Conservation (phyloP, 2,888 invertebrate genomes). For the Drosophila subquinaria region DNA sequence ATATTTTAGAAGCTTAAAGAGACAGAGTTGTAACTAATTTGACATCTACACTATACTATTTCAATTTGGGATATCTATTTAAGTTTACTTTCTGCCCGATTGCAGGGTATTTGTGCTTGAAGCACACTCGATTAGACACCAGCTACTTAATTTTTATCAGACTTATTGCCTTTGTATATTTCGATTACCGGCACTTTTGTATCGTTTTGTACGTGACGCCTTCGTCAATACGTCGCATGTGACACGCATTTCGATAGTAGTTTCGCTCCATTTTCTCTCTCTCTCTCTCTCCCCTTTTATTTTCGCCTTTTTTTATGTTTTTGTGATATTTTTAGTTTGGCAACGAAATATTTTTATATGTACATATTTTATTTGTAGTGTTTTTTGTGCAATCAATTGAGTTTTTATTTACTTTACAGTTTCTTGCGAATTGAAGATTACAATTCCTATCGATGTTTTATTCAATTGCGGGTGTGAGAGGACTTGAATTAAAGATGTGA, state of each 20-base stretch:
- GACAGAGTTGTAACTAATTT: background rate
- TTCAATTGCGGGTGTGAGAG: slow-evolving; percentile 30
- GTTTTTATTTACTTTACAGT: slow-evolving; percentile 32
- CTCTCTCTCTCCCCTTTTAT: background rate
- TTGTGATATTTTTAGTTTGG: slow-evolving; percentile 23
- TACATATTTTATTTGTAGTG: slow-evolving; percentile 34
- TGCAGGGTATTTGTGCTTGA: slow-evolving; percentile 5
- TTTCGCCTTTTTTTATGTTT: slow-evolving; percentile 13
- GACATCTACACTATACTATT: background rate
- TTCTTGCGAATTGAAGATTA: slow-evolving; percentile 17
- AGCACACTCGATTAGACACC: background rate
- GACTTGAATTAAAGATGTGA: slow-evolving; percentile 27
- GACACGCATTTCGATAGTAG: slow-evolving; percentile 64
- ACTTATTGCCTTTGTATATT: slow-evolving; percentile 36
- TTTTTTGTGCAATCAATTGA: slow-evolving; percentile 40
- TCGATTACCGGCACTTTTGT: slow-evolving; percentile 69
- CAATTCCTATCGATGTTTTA: slow-evolving; percentile 21
- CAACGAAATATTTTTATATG: slow-evolving; percentile 23
- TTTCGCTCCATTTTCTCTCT: background rate
- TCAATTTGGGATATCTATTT: too few species aligned
- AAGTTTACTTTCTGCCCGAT: background rate
- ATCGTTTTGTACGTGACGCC: slow-evolving; percentile 60
- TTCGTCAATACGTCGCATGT: slow-evolving; percentile 53
- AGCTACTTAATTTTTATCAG: slow-evolving; percentile 27
- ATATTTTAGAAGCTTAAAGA: background rate